Conservation (phyloP, 1,140 invertebrate species). For the Yoshiicerus persimilis region DNA sequence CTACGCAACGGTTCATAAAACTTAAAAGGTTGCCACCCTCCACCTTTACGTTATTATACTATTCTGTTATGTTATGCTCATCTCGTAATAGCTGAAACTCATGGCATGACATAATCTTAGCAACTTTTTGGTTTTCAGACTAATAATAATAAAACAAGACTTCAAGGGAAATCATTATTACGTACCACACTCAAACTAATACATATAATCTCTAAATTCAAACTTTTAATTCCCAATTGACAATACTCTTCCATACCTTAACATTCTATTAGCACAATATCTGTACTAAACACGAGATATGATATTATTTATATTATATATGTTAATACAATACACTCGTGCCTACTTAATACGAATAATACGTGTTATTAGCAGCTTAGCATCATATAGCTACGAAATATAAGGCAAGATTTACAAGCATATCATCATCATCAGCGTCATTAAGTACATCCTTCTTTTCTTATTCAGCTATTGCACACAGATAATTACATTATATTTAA, state of each 20-base stretch:
- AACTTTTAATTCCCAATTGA: too few species aligned
- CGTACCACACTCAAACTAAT: too few species aligned
- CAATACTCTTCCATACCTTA: too few species aligned
- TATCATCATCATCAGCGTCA: not conserved
- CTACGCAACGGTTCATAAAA: not conserved
- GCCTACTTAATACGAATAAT: not conserved
- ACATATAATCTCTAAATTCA: too few species aligned
- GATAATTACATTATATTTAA: not conserved
- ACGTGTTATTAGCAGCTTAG: not conserved
- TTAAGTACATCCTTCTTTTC: not conserved
- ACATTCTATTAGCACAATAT: too few species aligned
- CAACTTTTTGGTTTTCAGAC: not conserved
- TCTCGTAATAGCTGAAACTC: not conserved
- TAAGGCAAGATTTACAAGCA: not conserved
- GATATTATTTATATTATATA: too few species aligned
- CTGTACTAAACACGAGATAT: not conserved
- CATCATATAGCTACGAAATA: not conserved
- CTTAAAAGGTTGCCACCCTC: not conserved
- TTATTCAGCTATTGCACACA: not conserved
- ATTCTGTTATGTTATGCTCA: not conserved
- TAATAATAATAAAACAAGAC: slow-evolving; percentile 7
- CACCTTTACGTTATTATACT: not conserved
- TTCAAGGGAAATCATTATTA: not conserved
- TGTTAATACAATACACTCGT: not conserved
- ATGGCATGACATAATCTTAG: not conserved